Evolutionary conservation across 2,797 vertebrate species (phyloP).

Genomic region (Hydrophis major): DNA sequence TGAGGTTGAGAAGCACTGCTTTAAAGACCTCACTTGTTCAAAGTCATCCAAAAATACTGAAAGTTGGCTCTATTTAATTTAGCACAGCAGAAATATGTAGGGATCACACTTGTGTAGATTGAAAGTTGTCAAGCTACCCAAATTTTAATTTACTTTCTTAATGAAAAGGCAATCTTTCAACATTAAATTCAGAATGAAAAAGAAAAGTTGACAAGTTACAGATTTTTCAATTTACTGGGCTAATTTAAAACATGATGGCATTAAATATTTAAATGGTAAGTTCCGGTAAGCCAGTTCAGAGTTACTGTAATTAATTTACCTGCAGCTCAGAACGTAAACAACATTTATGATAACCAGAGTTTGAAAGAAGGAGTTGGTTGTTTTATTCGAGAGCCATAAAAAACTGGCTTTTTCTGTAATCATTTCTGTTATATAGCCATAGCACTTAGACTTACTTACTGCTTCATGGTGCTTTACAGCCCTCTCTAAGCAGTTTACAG

Average conservation of each 20-base stretch:
- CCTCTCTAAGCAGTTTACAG: background rate
- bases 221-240: constrained; percentile 29
- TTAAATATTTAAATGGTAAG: constrained; percentile 29
- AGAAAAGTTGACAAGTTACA: constrained; percentile 32
- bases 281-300: constrained; percentile 4
- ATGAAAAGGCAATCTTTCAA: constrained; percentile 37
- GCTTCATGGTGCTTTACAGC: background rate
- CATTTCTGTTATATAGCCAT: background rate
- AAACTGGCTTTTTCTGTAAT: background rate
- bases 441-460: background rate
- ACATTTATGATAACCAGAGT: background rate
- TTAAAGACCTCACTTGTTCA: background rate
- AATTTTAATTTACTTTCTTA: constrained; percentile 32
- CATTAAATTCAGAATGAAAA: constrained; percentile 5
- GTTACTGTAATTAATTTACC: constrained; percentile 29
- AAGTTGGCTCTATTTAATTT: constrained; percentile 10
- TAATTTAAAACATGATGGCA: constrained; percentile 29
- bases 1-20: background rate
- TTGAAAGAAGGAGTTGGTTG: background rate
- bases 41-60: background rate
- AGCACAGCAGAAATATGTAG: background rate
- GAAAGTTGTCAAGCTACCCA: constrained; percentile 25
- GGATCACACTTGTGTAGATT: background rate
- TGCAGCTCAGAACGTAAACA: background rate
- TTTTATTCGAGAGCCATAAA: background rate